Conservation (phyloP, 2,113 vertebrate genomes). For the Origma solitaria region DNA sequence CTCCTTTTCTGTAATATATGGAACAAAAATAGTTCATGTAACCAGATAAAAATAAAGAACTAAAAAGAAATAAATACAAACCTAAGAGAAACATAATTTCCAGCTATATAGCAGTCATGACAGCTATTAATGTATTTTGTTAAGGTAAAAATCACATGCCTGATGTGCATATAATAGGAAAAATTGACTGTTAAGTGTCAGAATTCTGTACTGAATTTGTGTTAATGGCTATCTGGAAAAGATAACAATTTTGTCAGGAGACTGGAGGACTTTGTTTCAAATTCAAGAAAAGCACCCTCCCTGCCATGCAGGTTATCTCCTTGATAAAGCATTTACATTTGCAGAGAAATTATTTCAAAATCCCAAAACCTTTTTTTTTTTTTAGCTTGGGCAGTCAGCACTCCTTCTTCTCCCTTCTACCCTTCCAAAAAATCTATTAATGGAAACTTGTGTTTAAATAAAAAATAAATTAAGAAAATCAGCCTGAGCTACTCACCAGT, state of each 20-base stretch:
- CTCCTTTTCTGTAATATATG: neutral
- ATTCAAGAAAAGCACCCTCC: neutral
- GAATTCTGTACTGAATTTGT: neutral
- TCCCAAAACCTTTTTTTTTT: neutral
- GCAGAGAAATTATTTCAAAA: neutral
- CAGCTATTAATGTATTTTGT: neutral
- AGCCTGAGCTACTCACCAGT: neutral
- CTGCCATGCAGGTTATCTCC: neutral
- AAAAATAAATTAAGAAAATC: neutral
- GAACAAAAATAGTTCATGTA: neutral
- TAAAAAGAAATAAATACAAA: neutral
- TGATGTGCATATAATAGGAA: neutral
- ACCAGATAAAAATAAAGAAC: neutral
- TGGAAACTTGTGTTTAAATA: neutral
- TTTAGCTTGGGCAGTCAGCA: neutral
- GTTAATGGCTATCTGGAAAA: neutral
- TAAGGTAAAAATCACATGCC: neutral
- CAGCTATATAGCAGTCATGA: neutral
- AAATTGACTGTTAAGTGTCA: neutral
- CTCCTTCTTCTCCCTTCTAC: neutral
- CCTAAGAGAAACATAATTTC: neutral
- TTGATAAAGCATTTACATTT: neutral
- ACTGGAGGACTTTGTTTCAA: neutral
- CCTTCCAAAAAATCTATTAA: accelerated
- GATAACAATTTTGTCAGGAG: neutral